A percentile compares a stretch with the other conserved stretches of the same genome.
These are phyloP conservation scores for Tenthredo mesomela DNA, from an alignment of 2,888 invertebrate genomes.

Conservation along the genomic window DNA sequence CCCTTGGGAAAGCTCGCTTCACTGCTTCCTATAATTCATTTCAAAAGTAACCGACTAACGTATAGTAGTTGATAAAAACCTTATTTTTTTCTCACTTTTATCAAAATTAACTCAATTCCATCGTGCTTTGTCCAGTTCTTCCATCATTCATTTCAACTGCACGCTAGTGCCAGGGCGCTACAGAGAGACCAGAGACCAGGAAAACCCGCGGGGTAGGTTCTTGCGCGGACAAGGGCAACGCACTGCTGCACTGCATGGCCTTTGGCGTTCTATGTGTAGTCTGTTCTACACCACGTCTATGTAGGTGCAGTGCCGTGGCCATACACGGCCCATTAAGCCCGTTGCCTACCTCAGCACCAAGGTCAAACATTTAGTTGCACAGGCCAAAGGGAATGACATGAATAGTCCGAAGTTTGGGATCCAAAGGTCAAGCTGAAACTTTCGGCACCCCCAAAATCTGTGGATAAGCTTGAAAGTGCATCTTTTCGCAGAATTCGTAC, in stretches of 20 bases:
- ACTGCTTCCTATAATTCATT: neutral
- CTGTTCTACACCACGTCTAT: neutral
- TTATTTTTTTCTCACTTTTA: neutral
- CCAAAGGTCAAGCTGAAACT: no score
- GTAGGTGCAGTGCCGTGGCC: slow-evolving; percentile 32
- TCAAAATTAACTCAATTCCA: neutral
- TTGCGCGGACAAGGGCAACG: slow-evolving; percentile 42
- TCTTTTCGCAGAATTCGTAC: neutral
- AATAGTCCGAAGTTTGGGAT: neutral
- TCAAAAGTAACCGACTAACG: neutral
- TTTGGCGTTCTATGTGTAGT: slow-evolving; percentile 42
- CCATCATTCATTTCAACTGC: slow-evolving; percentile 36
- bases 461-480: no score
- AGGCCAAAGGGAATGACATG: neutral
- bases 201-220: slow-evolving; percentile 52
- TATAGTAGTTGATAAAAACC: neutral
- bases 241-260: slow-evolving; percentile 44
- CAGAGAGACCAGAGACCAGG: slow-evolving; percentile 27
- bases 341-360: slow-evolving; percentile 34
- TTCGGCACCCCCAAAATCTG: neutral
- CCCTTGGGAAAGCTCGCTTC: neutral
- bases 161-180: slow-evolving; percentile 11
- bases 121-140: neutral
- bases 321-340: slow-evolving; percentile 38
- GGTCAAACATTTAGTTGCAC: neutral